Base-by-base conservation (phyloP, 64 coral and sea anemone species). In the Platygyra sinensis region DNA sequence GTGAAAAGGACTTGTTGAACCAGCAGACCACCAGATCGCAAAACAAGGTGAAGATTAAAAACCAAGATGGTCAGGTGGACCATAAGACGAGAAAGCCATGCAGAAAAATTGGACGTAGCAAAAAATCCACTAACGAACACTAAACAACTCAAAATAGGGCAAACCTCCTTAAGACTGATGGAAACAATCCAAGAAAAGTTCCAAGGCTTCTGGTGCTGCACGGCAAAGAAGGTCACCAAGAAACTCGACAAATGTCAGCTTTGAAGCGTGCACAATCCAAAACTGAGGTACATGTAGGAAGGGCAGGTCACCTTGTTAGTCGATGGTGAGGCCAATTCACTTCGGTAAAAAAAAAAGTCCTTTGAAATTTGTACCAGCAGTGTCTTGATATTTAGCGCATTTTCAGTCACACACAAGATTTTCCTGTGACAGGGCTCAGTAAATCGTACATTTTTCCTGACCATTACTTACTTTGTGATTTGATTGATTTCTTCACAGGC, bases 151-250 rank as follows among this genome's bases (percentile, higher is more conserved):
- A 73, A 29, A n/a, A 30, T 4, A 29, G 72, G 33, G 33, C 1
- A 73, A 73, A 13, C 9, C 27, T 73, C n/a, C 20, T 27, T 29
- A 30, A 3, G 72, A 73, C 72, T 25, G 30, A 7, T 42, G 36
- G 16, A 49, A 76, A 39, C 5, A 76, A 76, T 30, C 74, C 74
- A 38, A 49, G 18, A 76, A 76, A 76, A 76, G 31, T 4, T 36
- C 74, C 36, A 76, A 76, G 31, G 74, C 74, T 76, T 76, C 30
- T 19, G 74, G 74, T 76, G 74, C 74, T 76, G n/a, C 32, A 76
- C 74, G 32, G 74, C 74, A 5, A 42, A 42, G 33, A 42, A 76
- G 39, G 74, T 49, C 31, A 76, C 74, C 0, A 31, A 46, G 74
- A 76, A 38, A 39, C 32, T 42, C 3, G 32, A 42, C 72, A 1